These are phyloP conservation scores for Urocyon cinereoargenteus DNA, from an alignment of 2,797 vertebrate genomes.

Conservation along the genomic window DNA sequence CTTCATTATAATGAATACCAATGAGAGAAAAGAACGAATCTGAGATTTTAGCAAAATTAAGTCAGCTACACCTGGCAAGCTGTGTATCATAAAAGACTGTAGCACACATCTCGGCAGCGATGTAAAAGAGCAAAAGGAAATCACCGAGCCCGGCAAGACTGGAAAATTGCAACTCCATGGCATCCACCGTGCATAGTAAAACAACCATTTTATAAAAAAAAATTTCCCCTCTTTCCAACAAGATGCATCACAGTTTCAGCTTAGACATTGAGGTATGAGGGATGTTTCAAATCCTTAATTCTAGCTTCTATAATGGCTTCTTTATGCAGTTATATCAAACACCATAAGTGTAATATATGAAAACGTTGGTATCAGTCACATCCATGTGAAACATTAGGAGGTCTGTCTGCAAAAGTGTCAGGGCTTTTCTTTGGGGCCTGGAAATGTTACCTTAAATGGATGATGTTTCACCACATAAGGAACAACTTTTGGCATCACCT, in stretches of 20 bases:
- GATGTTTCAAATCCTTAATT: neutral
- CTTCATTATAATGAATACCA: constrained; percentile 56
- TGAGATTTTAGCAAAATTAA: constrained; percentile 60
- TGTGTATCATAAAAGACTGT: constrained; percentile 24
- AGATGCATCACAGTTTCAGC: constrained; percentile 9
- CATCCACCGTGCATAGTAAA: neutral
- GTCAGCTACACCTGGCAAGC: constrained; percentile 18
- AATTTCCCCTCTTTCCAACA: neutral
- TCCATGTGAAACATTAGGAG: neutral
- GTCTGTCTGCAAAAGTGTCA: neutral
- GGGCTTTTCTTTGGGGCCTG: neutral
- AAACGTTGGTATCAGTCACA: neutral
- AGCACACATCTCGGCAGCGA: neutral
- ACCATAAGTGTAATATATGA: neutral
- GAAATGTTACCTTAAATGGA: neutral
- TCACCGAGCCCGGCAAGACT: neutral
- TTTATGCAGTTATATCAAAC: neutral
- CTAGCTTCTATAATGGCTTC: neutral
- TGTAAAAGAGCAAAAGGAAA: constrained; percentile 9
- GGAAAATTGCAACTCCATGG: neutral
- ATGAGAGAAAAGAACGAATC: constrained; percentile 65
- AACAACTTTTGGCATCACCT: neutral
- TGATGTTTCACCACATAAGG: neutral
- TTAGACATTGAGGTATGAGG: neutral
- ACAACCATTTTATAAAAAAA: neutral